Conservation (phyloP, 2,113 vertebrate genomes). For the Harpagus bidentatus region DNA sequence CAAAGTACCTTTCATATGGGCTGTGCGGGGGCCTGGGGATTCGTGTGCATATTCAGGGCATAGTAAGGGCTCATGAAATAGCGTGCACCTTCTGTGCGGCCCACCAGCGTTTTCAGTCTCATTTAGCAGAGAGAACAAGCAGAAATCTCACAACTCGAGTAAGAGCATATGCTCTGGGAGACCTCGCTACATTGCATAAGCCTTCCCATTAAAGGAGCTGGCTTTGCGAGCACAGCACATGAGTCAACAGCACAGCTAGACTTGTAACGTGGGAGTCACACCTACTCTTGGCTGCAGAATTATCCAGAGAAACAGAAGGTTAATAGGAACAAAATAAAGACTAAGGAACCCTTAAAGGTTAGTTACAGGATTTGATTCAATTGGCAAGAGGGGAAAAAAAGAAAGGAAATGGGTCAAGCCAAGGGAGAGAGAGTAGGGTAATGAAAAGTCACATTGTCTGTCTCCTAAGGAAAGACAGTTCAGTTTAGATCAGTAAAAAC, state of each 20-base stretch:
- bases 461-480: constrained; percentile 10
- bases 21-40: neutral
- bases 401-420: constrained; percentile 60
- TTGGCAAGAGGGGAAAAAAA: constrained; percentile 25
- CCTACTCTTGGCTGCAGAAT: constrained; percentile 69
- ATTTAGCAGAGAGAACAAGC: constrained; percentile 33
- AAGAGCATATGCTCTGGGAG: constrained; percentile 43
- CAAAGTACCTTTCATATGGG: neutral
- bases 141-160: constrained; percentile 26
- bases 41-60: neutral
- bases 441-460: constrained; percentile 37
- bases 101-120: neutral
- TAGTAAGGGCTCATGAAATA: neutral
- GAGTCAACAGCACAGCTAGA: constrained; percentile 64
- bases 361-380: constrained; percentile 46
- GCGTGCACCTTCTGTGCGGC: neutral
- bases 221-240: constrained; percentile 52
- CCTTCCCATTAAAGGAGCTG: constrained; percentile 50
- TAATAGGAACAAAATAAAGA: constrained; percentile 69
- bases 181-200: constrained; percentile 60
- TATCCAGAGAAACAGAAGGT: constrained; percentile 67
- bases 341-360: constrained; percentile 67
- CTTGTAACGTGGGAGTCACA: constrained; percentile 61
- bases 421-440: constrained; percentile 13
- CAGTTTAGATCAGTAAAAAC: constrained; percentile 32